Conservation (phyloP, 2,888 invertebrate genomes). For the Odontothrips loti region DNA sequence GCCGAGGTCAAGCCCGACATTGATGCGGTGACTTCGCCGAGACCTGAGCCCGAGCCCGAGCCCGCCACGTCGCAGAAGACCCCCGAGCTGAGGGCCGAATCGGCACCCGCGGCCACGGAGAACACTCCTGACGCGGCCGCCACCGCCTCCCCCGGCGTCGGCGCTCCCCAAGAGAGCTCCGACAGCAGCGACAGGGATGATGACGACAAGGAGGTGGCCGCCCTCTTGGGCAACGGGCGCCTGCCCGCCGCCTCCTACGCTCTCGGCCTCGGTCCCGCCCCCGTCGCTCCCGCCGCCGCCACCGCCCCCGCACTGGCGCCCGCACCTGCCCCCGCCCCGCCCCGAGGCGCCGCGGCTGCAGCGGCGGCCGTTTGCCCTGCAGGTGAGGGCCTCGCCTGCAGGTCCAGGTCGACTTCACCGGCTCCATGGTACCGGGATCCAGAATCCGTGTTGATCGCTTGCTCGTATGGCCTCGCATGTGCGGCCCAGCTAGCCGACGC, state of each 20-base stretch:
- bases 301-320: neutral
- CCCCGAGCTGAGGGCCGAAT: too few species aligned
- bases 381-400: constrained; percentile 25
- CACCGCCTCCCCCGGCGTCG: too few species aligned
- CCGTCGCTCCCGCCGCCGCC: neutral
- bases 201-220: constrained; percentile 39
- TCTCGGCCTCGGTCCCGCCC: neutral
- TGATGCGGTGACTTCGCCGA: neutral
- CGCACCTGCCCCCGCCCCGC: neutral
- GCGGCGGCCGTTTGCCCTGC: neutral
- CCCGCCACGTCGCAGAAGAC: too few species aligned
- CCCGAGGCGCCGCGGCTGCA: neutral
- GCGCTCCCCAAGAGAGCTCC: constrained; percentile 45
- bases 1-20: neutral
- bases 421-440: constrained; percentile 56
- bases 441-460: constrained; percentile 56
- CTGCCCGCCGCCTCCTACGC: neutral
- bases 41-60: neutral
- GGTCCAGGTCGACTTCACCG: constrained; percentile 26
- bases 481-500: constrained; percentile 65
- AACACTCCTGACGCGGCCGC: too few species aligned
- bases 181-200: constrained; percentile 45
- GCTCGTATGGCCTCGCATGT: constrained; percentile 69
- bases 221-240: neutral
- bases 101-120: too few species aligned